Evolutionary conservation across 2,113 vertebrate genomes (phyloP).

Genomic region (Coregonus clupeaformis): DNA sequence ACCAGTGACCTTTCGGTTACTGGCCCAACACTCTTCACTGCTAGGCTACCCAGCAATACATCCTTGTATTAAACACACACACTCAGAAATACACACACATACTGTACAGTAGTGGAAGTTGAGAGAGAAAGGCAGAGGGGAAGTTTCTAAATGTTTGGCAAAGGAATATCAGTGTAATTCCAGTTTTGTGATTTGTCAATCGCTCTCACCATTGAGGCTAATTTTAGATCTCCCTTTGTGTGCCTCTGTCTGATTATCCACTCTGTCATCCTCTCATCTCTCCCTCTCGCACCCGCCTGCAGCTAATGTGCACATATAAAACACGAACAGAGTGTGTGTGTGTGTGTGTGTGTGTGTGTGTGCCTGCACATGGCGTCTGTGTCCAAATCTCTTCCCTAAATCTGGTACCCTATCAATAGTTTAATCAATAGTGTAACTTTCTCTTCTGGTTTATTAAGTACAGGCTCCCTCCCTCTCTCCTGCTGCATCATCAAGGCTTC

Average conservation of each 20-base stretch:
- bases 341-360: not conserved
- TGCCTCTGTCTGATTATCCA: conserved; percentile 32
- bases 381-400: not conserved
- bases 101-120: not conserved
- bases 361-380: not conserved
- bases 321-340: not conserved
- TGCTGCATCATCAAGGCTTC: not conserved
- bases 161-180: conserved; percentile 17
- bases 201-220: conserved; percentile 16
- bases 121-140: not conserved
- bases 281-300: not conserved
- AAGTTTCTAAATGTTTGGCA: not conserved
- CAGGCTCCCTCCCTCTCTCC: not conserved
- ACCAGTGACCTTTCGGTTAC: too few species aligned
- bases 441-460: conserved; percentile 13
- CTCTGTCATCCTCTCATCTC: conserved; percentile 28
- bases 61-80: not conserved
- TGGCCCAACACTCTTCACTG: too few species aligned
- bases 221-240: conserved; percentile 25
- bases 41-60: too few species aligned
- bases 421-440: conserved; percentile 18
- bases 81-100: not conserved
- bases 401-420: not conserved
- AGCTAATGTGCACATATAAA: conserved; percentile 12
- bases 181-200: conserved; percentile 23